Evolutionary conservation across 2,113 vertebrate species (phyloP), one percentile per base, ranked within the genome.

Genomic region (Zosterops pallidus): DNA sequence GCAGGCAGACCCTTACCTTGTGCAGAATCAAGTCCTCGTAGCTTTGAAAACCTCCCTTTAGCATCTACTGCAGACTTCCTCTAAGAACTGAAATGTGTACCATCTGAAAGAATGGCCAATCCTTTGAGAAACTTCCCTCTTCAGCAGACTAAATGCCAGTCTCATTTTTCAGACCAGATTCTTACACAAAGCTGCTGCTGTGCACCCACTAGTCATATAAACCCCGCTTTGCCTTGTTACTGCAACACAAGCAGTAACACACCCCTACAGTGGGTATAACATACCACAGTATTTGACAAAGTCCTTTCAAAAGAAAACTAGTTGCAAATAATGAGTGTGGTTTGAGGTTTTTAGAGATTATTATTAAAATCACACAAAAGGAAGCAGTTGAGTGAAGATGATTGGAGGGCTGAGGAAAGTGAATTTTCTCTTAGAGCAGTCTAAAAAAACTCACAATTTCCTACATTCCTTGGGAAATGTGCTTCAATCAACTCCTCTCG

Each of bases 301-400:
- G 37, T 18, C 33, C 28, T 29, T 64, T 92, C 41, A 42, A 79
- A 86, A 87, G 49, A 62, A 94, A 3, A 68, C 8, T 70, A 42
- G 26, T 23, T 74, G 21, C 47, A 90, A 85, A 70, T 80, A 88
- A 59, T 13, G 26, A 2, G 3, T 52, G 37, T 60, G 39, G 11
- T 2, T 87, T 92, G 8, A 22, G 8, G 23, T 28, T 62, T 82
- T 63, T 19, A 71, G 92, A 89, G 39, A 74, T 83, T 49, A 86
- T 86, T 52, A 59, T 56, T 92, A 82, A 87, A 92, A 84, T 60
- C 39, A 79, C 29, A 31, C 14, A 60, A 62, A 89, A 92, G 12
- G 26, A 91, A 85, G 28, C 15, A 65, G 12, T 10, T 57, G 9
- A 83, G 23, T 72, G 23, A 72, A 87, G 79, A 86, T 53, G 7